Base-by-base conservation (phyloP, 2,888 invertebrate species). In the Plemyria rubiginata region DNA sequence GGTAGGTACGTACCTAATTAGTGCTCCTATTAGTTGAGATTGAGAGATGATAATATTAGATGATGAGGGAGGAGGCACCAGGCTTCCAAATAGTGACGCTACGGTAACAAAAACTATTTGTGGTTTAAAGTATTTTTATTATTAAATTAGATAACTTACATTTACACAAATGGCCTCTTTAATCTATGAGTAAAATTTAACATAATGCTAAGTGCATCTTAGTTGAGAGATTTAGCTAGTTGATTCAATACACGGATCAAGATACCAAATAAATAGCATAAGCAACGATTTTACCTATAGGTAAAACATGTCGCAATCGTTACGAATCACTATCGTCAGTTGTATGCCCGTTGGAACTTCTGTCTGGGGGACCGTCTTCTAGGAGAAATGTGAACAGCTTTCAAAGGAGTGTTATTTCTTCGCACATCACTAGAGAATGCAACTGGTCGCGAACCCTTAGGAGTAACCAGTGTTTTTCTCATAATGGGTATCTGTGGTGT, bases 331-430 rank as follows among this genome's bases (percentile, higher is more conserved):
- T 60, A 56, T 59, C 38, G 13, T 56, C 77, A 69, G 62, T 72
- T 74, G 36, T 73, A 74, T 16, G 70, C 55, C 16, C 80, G 76
- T 56, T 70, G 81, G 58, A 76, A 68, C 71, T 88, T 92, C 64
- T 84, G 88, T 54, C 91, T 79, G 8, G 92, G 92, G 43, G 92
- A 92, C 57, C 86, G 80, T 75, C 90, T 81, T 76, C 90, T 85
- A 11, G 91, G 90, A 57, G 92, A 88, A 62, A 91, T 77, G 63
- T 93, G 93, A 32, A 92, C 81, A 13, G 89, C 93, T 77, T 86
- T 91, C 74, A 96, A 79, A 0, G 96, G 95, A 0, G 95, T 95
- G 70, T 93, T 93, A 11, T 84, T 82, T 74, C 92, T 93, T 66
- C 93, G 94, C 8, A 84, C 71, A 32, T 92, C 90, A 38, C 79